Percentiles rank a stretch among this genome's conserved stretches.
These are phyloP conservation scores for Centroberyx gerrardi DNA, from an alignment of 2,797 vertebrate species.

Conservation along the genomic window DNA sequence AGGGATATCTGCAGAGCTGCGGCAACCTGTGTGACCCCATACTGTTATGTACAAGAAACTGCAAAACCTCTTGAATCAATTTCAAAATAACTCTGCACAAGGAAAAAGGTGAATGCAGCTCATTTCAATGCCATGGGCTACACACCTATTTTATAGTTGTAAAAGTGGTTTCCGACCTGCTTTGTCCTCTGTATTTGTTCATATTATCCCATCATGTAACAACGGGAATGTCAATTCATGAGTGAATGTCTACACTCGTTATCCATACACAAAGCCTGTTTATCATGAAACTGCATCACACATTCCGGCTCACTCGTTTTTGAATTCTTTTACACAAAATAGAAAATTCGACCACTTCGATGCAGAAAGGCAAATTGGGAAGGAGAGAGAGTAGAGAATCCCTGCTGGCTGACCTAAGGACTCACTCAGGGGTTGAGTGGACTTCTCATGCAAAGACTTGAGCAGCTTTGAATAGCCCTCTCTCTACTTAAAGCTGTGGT, in stretches of 20 bases:
- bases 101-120: too few species aligned
- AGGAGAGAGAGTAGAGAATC: conserved; percentile 28
- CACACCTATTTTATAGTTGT: too few species aligned
- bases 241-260: neutral
- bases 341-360: conserved; percentile 21
- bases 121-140: too few species aligned
- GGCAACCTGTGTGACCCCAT: too few species aligned
- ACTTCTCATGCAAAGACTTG: conserved; percentile 49
- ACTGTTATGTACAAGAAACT: too few species aligned
- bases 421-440: conserved; percentile 3
- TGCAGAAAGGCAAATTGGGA: conserved; percentile 17
- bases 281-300: neutral
- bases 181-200: neutral
- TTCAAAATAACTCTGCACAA: too few species aligned
- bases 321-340: conserved; percentile 20
- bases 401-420: conserved; percentile 47
- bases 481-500: conserved; percentile 24
- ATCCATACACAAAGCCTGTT: neutral
- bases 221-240: neutral
- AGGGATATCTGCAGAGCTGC: too few species aligned
- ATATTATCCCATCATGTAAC: neutral
- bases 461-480: conserved; percentile 40
- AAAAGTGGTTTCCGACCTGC: neutral
- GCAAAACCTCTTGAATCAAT: too few species aligned
- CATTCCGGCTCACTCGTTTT: conserved; percentile 17